Evolutionary conservation across 2,888 invertebrate genomes (phyloP), one percentile per base, ranked within the genome.

Genomic region (Thera britannica): DNA sequence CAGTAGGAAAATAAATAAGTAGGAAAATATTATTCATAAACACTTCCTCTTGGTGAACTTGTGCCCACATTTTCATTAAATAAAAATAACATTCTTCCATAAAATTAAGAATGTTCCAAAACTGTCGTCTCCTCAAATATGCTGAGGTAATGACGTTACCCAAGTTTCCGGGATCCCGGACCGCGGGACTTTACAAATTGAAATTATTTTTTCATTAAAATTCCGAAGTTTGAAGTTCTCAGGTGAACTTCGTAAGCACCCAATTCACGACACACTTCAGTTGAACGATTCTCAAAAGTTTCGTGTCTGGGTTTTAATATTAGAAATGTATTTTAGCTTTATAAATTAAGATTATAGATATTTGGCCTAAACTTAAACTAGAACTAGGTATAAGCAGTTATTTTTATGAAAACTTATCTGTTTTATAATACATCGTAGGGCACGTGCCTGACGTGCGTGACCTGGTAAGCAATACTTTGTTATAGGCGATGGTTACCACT

Each of bases 191-290:
- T 84, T 77, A 77, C 84, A 88, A 92, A 92, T 90, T 92, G 91
- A 92, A 92, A 92, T 93, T 90, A 92, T 92, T 93, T 92, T 92
- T 93, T 93, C 92, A 92, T 92, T 92, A 91, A 87, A 91, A 89
- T 88, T 84, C 82, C 82, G 75, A 84, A 86, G 79, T 85, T 80
- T 71, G 70, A 79, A 82, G 80, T 82, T 84, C 86, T 85, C 90
- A 90, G 92, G 90, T 90, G 81, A 89, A 92, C 77, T 91, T 82
- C 77, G 78, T 84, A 85, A 88, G 87, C 81, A 82, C 80, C 84
- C 85, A 84, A 86, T 90, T 90, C 85, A 84, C 79, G 75, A 79
- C 72, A 80, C 80, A 83, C 79, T 85, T 85, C 79, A 75, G 77
- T 80, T 83, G 79, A 83, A 87, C 77, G 86, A 82, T 84, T 84